A percentile compares a stretch with the other conserved stretches of the same genome.
Conservation (phyloP, 1,140 invertebrate genomes). For the Trinorchestia longiramus region DNA sequence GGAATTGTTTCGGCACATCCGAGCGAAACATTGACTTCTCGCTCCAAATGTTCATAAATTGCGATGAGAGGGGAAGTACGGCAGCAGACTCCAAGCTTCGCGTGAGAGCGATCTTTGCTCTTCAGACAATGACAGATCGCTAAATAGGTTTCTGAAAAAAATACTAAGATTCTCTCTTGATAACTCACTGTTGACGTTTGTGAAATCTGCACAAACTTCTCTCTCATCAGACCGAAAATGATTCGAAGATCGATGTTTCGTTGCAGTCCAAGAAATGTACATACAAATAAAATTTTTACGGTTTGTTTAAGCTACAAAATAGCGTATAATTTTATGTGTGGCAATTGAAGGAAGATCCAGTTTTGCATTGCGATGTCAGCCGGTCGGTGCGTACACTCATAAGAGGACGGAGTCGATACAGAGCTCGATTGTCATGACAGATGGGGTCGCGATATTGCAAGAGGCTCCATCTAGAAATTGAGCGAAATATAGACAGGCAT, state of each 20-base stretch:
- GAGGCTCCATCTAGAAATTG: conserved; percentile 51
- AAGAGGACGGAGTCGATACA: conserved; percentile 44
- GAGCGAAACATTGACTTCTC: conserved; percentile 52
- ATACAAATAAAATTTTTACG: not conserved
- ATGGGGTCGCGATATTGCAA: conserved; percentile 48
- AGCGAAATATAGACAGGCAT: conserved; percentile 54
- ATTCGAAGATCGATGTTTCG: not conserved
- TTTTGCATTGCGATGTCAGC: not conserved
- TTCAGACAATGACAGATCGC: not conserved
- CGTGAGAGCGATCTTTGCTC: not conserved
- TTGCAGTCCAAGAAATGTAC: not conserved
- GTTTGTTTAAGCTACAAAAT: not conserved
- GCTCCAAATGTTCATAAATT: conserved; percentile 51
- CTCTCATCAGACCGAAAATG: not conserved
- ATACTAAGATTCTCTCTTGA: not conserved
- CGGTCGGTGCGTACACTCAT: not conserved
- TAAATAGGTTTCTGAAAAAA: not conserved
- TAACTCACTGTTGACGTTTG: not conserved
- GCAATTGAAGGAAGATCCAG: not conserved
- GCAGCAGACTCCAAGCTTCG: not conserved
- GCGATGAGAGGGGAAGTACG: conserved; percentile 23
- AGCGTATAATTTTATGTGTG: not conserved
- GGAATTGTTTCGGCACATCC: conserved; percentile 52
- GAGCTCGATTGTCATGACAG: conserved; percentile 50
- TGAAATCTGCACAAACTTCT: not conserved